These are phyloP conservation scores for Plutomurus gul DNA, from an alignment of 1,140 invertebrate genomes.

Conservation along the genomic window DNA sequence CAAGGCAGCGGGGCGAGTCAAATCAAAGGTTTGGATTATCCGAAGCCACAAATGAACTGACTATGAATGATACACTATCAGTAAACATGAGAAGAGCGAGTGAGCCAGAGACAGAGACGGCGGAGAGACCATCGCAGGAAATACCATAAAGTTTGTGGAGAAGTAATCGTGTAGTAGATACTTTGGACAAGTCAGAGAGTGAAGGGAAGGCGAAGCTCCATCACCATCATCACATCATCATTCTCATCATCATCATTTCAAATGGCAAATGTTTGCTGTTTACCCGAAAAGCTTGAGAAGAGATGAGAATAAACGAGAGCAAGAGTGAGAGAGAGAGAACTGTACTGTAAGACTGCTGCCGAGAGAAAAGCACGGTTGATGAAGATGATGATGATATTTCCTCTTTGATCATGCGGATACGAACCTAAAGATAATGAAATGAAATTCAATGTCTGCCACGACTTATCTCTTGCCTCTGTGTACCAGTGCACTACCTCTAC, in stretches of 20 bases:
- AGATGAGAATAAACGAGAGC: background rate
- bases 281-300: constrained; percentile 15
- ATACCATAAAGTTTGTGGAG: background rate
- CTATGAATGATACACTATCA: background rate
- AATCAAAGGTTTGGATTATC: background rate
- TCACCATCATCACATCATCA: constrained; percentile 26
- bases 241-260: constrained; percentile 27
- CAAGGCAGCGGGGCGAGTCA: background rate
- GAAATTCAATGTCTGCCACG: constrained; percentile 7
- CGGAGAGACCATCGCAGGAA: background rate
- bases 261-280: constrained; percentile 17
- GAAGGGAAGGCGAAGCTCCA: background rate
- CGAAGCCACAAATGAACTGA: constrained; percentile 14
- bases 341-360: no score
- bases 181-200: background rate
- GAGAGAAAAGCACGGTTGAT: background rate
- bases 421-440: constrained; percentile 18
- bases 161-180: background rate
- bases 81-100: background rate
- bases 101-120: background rate
- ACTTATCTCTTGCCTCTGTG: background rate
- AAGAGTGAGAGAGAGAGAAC: constrained; percentile 4
- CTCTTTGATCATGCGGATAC: constrained; percentile 19
- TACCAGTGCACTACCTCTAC: no score
- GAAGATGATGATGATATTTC: constrained; percentile 18